Percentiles rank a stretch among this genome's conserved stretches.
phyloP scores from a whole-genome alignment of 2,888 invertebrate genomes.

The Lysandra bellargus region DNA sequence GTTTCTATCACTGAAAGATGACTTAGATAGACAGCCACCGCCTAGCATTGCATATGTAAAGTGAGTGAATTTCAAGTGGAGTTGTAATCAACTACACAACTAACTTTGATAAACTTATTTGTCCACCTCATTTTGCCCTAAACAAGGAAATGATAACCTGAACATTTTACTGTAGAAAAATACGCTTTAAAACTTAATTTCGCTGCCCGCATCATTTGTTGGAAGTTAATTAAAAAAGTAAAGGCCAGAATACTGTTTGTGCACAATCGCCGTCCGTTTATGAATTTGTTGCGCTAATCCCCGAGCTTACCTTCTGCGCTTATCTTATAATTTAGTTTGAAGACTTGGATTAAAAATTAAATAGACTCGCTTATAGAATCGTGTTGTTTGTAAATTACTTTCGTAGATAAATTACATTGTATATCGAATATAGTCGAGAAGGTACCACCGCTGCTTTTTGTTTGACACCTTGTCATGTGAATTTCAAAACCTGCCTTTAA shows the following conservation, averaged over 20 bases:
- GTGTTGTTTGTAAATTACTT: neutral
- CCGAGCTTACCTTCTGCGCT: conserved; percentile 12
- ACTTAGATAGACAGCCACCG: too few relatives aligned
- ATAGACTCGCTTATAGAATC: neutral
- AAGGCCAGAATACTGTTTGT: neutral
- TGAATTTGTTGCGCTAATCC: conserved; percentile 25
- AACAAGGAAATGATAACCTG: neutral
- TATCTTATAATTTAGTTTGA: conserved; percentile 22
- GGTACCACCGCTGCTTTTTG: too few relatives aligned
- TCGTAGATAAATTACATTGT: neutral
- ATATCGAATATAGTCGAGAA: too few relatives aligned
- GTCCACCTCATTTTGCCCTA: too few relatives aligned
- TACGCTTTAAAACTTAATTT: neutral
- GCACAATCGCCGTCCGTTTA: conserved; percentile 13
- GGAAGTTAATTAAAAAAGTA: neutral
- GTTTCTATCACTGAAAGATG: too few relatives aligned
- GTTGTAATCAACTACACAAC: too few relatives aligned
- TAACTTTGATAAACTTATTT: too few relatives aligned
- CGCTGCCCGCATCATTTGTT: neutral
- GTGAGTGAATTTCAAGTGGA: too few relatives aligned
- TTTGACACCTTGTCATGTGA: too few relatives aligned
- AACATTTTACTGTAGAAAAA: neutral
- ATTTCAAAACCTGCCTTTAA: too few relatives aligned
- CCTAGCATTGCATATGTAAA: too few relatives aligned
- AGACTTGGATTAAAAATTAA: conserved; percentile 16